Base-by-base conservation (phyloP, 2,113 vertebrate species). In the Ursus arctos region DNA sequence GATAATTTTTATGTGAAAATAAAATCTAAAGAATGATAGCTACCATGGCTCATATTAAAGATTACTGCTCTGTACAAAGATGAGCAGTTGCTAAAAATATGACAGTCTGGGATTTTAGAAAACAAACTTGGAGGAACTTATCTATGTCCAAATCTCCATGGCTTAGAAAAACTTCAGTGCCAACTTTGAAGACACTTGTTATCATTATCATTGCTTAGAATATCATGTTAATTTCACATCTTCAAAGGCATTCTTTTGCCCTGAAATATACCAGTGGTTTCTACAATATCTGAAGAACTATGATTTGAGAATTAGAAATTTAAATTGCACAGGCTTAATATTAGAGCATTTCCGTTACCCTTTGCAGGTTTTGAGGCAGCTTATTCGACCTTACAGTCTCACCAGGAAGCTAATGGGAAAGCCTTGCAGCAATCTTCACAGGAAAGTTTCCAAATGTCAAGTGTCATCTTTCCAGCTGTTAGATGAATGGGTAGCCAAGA, bases 401-500 rank as follows among this genome's bases (percentile, higher is more conserved):
- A 98, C 98, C 98, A 98, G 99, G 99, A 99, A 99, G 98, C 99
- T 99, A 99, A 99, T 99, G 99, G 99, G 98, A 99, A 99, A 99
- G 98, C 98, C 99, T 99, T 98, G 98, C 98, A 98, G 99, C 98
- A 98, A 97, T 99, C 98, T 98, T 98, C 98, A 97, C 98, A 97
- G 98, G 97, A 98, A 99, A 98, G 98, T 98, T 98, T 98, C 98
- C 99, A 99, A 99, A 99, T 99, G 99, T 99, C 99, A 99, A 97
- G 98, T 99, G 99, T 99, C 99, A 98, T 98, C 99, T 99, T 99
- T 99, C 98, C 99, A 99, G 99, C 99, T 99, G 99, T 98, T 99
- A 99, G 99, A 99, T 99, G 98, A 99, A 99, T 99, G 98, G 98
- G 95, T 98, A 98, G 98, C 99, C 98, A 98, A 96, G 94, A 98